Percentiles rank a stretch among this genome's conserved stretches.
These are phyloP conservation scores for Cairina moschata DNA, from an alignment of 2,113 vertebrate genomes.

Conservation along the genomic window DNA sequence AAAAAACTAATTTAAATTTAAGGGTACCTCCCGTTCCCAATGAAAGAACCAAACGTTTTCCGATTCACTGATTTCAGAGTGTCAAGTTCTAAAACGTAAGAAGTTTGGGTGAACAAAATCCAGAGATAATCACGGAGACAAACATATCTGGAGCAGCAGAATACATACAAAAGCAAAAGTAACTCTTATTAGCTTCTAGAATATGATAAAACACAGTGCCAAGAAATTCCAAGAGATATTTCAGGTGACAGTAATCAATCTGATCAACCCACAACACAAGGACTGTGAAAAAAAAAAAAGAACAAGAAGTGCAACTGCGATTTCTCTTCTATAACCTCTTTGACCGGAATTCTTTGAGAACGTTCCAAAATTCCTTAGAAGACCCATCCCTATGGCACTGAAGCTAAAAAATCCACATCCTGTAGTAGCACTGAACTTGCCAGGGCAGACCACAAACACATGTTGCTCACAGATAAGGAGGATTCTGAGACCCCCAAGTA, in stretches of 20 bases:
- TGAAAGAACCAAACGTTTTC: background rate
- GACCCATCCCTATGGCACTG: background rate
- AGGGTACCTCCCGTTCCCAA: background rate
- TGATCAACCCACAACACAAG: background rate
- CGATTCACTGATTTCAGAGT: background rate
- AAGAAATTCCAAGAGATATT: too few species aligned
- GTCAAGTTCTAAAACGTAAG: background rate
- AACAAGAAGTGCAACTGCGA: background rate
- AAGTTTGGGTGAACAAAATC: background rate
- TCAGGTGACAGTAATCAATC: background rate
- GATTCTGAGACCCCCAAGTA: background rate
- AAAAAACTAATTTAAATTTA: background rate
- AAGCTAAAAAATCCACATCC: too few species aligned
- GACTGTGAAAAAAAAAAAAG: background rate
- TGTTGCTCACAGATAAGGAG: background rate
- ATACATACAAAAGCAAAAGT: too few species aligned
- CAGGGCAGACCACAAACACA: background rate
- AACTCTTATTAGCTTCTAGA: background rate
- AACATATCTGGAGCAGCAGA: background rate
- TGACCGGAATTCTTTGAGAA: background rate
- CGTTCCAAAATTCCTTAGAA: background rate
- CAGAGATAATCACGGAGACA: background rate
- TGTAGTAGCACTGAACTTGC: background rate
- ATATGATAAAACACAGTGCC: background rate
- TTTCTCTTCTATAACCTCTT: background rate